Base-by-base conservation (phyloP, 2,113 vertebrate species). In the Phodopus roborovskii region DNA sequence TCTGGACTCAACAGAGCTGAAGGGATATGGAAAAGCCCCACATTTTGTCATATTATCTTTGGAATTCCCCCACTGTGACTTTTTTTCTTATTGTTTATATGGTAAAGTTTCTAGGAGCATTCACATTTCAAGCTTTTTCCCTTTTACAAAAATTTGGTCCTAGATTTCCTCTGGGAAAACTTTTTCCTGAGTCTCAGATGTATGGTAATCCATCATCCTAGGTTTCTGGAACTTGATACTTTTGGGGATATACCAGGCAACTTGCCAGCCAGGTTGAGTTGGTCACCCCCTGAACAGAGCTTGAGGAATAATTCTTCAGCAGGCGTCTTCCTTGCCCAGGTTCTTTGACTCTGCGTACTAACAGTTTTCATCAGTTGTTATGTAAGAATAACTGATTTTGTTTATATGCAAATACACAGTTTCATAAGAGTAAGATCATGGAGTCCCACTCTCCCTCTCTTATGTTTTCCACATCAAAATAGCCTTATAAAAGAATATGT, bases 91-190 rank as follows among this genome's bases (percentile, higher is more conserved):
- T n/a, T 89, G 90, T 95, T 92, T 86, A 75, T 64, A 45, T 70
- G 28, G 53, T 90, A 56, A 90, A 90, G 26, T 81, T 95, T 90
- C 84, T 81, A 50, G 90, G 90, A 92, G 64, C 75, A 90, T 92
- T 95, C 94, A 13, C 84, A 79, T 90, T 71, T 86, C 50, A 79
- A 95, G 42, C 13, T 70, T 96, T 90, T 90, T 56, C 60, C 19
- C n/a, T 91, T 96, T 79, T 2, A 9, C 15, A 28, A 64, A n/a
- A 74, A 2, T 89, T 28, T 30, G 82, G 82, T 48, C 42, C 33
- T 30, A n/a, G 28, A 86, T 91, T 91, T 96, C 84, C 62, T 53
- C 20, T 9, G 30, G 39, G 70, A 85, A 74, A 74, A 93, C 17
- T 73, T 85, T 75, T 74, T 36, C 42, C 70, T 70, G 78, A 22